Conservation (phyloP, 2,113 vertebrate species). For the Tragelaphus strepsiceros region DNA sequence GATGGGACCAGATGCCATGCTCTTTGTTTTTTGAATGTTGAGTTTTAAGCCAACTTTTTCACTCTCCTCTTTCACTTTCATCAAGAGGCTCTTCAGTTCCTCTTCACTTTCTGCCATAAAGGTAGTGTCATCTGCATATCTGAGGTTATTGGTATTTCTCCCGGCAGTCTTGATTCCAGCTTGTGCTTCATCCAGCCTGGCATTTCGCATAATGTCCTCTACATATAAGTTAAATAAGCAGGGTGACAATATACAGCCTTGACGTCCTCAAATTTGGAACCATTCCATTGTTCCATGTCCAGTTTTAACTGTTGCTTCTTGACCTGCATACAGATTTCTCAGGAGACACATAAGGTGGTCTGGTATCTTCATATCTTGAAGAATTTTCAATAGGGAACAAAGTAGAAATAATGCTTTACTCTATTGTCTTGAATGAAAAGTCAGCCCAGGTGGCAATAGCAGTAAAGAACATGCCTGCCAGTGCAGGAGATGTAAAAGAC, state of each 20-base stretch:
- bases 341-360: not conserved
- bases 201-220: fast-evolving
- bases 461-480: not conserved
- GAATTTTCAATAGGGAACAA: not conserved
- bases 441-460: not conserved
- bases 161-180: not conserved
- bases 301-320: not conserved
- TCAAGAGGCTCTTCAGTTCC: not conserved
- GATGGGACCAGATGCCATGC: not conserved
- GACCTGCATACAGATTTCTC: not conserved
- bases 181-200: not conserved
- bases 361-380: not conserved
- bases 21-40: not conserved
- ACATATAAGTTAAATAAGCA: not conserved
- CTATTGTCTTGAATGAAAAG: not conserved
- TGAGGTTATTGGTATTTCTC: not conserved
- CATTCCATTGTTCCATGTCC: not conserved
- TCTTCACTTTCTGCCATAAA: too few species aligned
- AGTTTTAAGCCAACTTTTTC: not conserved
- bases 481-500: not conserved
- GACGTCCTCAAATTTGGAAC: not conserved
- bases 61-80: not conserved
- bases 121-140: too few species aligned
- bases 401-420: not conserved
- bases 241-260: not conserved